Conservation (phyloP, 2,888 invertebrate species). For the Serripes groenlandicus region DNA sequence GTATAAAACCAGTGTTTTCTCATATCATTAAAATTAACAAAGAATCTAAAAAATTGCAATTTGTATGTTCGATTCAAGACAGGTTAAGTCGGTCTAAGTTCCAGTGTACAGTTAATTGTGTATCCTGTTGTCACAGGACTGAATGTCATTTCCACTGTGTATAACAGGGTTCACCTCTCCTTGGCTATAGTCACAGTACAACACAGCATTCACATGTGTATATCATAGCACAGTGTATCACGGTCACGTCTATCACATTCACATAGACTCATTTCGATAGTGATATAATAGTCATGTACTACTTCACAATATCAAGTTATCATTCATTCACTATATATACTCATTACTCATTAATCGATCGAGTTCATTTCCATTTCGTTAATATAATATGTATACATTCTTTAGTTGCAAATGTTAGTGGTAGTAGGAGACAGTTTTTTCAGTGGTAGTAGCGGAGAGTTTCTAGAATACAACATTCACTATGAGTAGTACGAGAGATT, state of each 20-base stretch:
- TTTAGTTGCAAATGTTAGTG: conserved; percentile 1
- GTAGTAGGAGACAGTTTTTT: background rate
- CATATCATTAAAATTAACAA: too few species aligned
- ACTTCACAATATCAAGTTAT: conserved; percentile 17
- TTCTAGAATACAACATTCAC: conserved; percentile 65
- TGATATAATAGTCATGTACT: background rate
- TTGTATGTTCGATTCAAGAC: too few species aligned
- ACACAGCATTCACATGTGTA: conserved; percentile 2
- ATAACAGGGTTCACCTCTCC: too few species aligned
- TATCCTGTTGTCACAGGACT: too few species aligned
- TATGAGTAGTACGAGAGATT: conserved; percentile 52
- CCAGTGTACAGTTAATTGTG: too few species aligned
- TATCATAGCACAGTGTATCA: background rate
- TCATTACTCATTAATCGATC: background rate
- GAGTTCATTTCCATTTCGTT: background rate
- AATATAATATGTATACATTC: conserved; percentile 6
- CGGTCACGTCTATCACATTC: background rate
- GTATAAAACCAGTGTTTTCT: too few species aligned
- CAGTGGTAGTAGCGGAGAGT: conserved; percentile 14
- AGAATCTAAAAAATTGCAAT: too few species aligned
- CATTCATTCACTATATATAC: background rate
- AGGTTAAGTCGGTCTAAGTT: too few species aligned
- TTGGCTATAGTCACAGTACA: too few species aligned
- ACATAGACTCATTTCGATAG: background rate
- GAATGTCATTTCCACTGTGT: too few species aligned